Evolutionary conservation across 2,797 vertebrate genomes (phyloP).

Genomic region (Cephalopachus bancanus): DNA sequence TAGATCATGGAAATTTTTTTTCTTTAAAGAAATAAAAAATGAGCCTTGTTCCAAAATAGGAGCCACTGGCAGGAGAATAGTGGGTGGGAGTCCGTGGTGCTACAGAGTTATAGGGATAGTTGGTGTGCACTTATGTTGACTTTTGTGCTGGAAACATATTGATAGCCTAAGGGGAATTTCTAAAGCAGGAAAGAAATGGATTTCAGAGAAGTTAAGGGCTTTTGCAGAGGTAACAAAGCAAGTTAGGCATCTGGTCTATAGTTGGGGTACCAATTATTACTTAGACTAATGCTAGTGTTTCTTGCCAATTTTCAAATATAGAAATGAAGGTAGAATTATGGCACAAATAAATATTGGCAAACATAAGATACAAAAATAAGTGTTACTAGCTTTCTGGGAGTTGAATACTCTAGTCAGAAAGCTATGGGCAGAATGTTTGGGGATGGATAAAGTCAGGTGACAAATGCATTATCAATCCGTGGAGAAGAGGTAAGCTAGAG

Average conservation of each 20-base stretch:
- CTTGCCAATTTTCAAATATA: not conserved
- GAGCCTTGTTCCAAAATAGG: not conserved
- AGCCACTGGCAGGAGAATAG: not conserved
- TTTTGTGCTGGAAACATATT: not conserved
- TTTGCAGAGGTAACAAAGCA: not conserved
- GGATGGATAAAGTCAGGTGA: not conserved
- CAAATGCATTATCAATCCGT: rapidly evolving
- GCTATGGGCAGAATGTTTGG: not conserved
- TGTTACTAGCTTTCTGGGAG: not conserved
- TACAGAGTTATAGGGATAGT: not conserved
- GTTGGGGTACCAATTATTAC: not conserved
- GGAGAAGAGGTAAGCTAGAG: rapidly evolving
- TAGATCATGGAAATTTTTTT: not conserved
- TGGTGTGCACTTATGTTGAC: not conserved
- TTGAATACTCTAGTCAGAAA: not conserved
- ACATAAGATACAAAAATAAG: not conserved
- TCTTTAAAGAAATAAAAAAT: not conserved
- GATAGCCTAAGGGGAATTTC: not conserved
- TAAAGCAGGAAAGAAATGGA: not conserved
- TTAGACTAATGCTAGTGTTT: not conserved
- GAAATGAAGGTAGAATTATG: not conserved
- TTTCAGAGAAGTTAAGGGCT: not conserved
- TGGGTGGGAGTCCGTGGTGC: not conserved
- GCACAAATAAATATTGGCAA: not conserved
- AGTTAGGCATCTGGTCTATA: not conserved